Evolutionary conservation across 2,888 invertebrate species (phyloP), one percentile per base, ranked within the genome.

Genomic region (Doris montereyensis): DNA sequence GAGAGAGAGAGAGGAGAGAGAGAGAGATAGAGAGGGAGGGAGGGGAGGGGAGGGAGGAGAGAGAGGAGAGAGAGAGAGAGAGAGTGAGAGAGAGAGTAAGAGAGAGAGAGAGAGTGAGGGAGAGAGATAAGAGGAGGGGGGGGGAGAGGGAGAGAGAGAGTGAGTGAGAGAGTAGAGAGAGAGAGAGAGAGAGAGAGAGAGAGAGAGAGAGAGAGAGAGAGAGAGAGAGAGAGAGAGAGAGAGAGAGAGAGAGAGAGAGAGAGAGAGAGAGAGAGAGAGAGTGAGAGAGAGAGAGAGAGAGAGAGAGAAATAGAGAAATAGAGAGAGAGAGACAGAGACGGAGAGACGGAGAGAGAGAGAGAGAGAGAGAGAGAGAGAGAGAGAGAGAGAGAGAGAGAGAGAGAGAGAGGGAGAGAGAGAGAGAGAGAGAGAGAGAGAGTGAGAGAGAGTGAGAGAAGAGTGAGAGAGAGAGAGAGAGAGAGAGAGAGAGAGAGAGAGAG

Each of bases 401-500:
- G 71, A 71, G 10, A 13, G 28, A 35, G 71, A 71, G 21, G 41
- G 28, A 71, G 71, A 71, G n/a, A 68, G 21, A 68, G 34, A 65
- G 13, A 26, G 28, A 65, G 34, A 68, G n/a, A 5, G n/a, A 32
- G 34, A 68, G 4, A 1, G 13, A 1, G 28, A 1, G 28, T 30
- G 28, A 26, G 28, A 65, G 2, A 26, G 28, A 30, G 2, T 21
- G 2, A 65, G 10, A 58, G 3, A 58, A 8, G 10, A 58, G 2
- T 21, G 58, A 58, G 58, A 58, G 58, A 58, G 10, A 58, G 58
- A 73, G 58, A 74, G 74, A 74, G 74, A 74, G 30, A 74, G 60
- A 74, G 72, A 41, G 72, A 41, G 72, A 24, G 72, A 24, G 57
- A 57, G 72, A 72, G 72, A 57, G 57, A 72, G 72, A 26, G 57